Percentiles rank a stretch among this genome's conserved stretches.
phyloP scores from a whole-genome alignment of 2,888 invertebrate species.

The Craniophora ligustri region DNA sequence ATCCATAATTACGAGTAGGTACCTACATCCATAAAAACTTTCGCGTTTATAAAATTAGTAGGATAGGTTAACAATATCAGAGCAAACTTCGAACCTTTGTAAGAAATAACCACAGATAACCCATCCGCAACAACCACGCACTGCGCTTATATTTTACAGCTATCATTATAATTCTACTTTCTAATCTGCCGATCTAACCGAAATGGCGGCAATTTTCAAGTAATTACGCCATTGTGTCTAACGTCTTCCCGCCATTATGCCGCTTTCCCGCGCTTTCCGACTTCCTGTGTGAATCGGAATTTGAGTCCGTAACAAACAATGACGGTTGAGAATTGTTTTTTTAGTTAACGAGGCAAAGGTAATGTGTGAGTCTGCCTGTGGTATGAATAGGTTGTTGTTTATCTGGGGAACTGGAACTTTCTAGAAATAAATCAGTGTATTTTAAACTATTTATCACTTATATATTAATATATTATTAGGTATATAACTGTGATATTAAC shows the following conservation, averaged over 20 bases:
- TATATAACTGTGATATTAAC: no score
- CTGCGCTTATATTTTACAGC: constrained; percentile 23
- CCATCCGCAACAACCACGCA: constrained; percentile 15
- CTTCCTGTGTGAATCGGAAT: constrained; percentile 53
- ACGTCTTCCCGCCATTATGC: constrained; percentile 53
- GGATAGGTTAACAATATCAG: background rate
- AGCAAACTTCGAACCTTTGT: constrained; percentile 7
- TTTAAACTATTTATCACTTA: no score
- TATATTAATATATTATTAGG: no score
- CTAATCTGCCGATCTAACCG: constrained; percentile 49
- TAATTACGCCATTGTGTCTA: constrained; percentile 52
- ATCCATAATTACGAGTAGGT: no score
- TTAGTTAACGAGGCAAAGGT: constrained; percentile 49
- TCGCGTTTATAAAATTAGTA: no score
- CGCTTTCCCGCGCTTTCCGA: constrained; percentile 56
- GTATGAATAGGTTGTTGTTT: constrained; percentile 2
- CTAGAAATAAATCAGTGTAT: background rate
- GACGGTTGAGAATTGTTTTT: constrained; percentile 45
- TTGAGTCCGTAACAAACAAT: constrained; percentile 51
- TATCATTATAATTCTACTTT: constrained; percentile 47
- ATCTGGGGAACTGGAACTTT: background rate
- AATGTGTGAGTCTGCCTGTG: constrained; percentile 13
- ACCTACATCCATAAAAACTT: no score
- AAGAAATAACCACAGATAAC: constrained; percentile 22
- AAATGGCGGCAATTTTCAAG: constrained; percentile 50